Base-by-base conservation (phyloP, 2,113 vertebrate genomes). In the Macheiramphus alcinus region DNA sequence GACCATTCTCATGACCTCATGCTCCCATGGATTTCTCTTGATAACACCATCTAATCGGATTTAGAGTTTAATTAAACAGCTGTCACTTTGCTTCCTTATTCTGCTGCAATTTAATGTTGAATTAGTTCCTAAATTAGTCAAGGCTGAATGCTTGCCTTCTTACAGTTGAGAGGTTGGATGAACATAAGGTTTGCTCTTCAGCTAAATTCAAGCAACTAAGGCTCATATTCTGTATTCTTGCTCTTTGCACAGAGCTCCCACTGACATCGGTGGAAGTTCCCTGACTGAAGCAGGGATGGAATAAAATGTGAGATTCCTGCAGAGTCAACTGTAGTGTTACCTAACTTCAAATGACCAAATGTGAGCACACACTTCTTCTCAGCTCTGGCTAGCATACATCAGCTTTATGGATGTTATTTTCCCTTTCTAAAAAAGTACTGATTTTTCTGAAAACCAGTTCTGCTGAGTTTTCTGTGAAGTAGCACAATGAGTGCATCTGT, bases 11-110 rank as follows among this genome's bases (percentile, higher is more conserved):
- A 80, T 89, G 92, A 97, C 96, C 96, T 94, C 71, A 15, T 80
- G 96, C 80, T 90, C 42, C 92, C 86, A 18, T 91, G 94, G 93
- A 96, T 97, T 97, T 94, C 91, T 84, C 90, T 95, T 87, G 80
- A 80, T 93, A 96, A 80, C 85, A 72, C 86, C 95, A 96, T 96
- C 93, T 92, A 95, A 97, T 97, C 86, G 12, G 87, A 96, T 92
- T 93, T 97, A 31, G 91, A 78, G 90, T 97, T 96, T 97, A 98
- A 97, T 97, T 97, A 96, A 97, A 94, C 70, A 88, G 94, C 95
- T 98, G 98, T 97, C 97, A 96, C 92, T 98, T 97, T 96, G 80
- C 95, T 96, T 96, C 86, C 95, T 94, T 80, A 81, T 97, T 93
- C 80, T 81, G 91, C 94, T 13, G 15, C 92, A 86, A 80, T 81